Evolutionary conservation across 2,113 vertebrate genomes (phyloP), one percentile per base, ranked within the genome.

Genomic region (Ochotona curzoniae): DNA sequence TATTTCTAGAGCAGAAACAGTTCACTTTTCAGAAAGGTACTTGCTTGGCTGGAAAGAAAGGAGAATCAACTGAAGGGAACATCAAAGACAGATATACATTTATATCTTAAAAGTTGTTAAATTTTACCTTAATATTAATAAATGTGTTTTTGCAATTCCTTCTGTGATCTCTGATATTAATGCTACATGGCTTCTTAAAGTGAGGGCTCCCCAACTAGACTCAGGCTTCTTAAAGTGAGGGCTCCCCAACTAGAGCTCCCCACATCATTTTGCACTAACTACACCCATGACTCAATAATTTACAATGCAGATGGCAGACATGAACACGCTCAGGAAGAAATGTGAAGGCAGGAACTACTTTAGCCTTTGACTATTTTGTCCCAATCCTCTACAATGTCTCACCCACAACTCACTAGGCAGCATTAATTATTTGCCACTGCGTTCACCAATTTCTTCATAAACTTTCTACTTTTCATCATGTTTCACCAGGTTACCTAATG

Each of bases 401-500:
- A 57, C 82, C n/a, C n/a, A 54, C 51, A 84, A 32, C 61, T 73
- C 73, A 49, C 73, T 44, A 78, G 28, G 35, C 63, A 73, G 30
- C 25, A 63, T 20, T 51, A 85, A 13, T 64, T 71, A 84, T 88
- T 44, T 95, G 61, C 60, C 89, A 74, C 13, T 75, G 64, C 44
- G 7, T 69, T 95, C 70, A 82, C 44, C 30, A 91, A 14, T 83
- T 88, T 35, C 92, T 94, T 90, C 61, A 49, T 75, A 80, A 83
- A 44, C 47, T 75, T 83, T 86, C 47, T 38, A 80, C 17, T 85
- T 86, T 93, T 94, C 66, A 71, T 18, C 51, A 20, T 61, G 49
- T 66, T 89, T 90, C 82, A 79, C 61, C 66, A 67, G 44, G 60
- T 79, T 84, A 84, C 7, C 54, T 79, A 75, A 79, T 26, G 80